phyloP scores from a whole-genome alignment of 2,113 vertebrate genomes.

The Engraulis encrasicolus region DNA sequence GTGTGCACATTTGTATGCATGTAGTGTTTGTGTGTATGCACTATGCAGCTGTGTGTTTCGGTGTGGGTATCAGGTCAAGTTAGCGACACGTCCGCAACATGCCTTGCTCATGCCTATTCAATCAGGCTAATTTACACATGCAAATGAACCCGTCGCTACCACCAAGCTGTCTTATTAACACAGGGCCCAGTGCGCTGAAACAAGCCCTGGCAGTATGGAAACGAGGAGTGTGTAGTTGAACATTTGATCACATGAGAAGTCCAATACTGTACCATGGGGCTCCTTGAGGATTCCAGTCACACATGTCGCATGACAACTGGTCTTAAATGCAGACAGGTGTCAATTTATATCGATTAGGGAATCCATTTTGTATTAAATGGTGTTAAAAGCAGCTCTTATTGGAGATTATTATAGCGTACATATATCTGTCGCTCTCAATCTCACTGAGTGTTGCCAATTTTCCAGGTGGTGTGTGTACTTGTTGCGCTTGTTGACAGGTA shows the following conservation, averaged over 20 bases:
- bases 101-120: slow-evolving; percentile 66
- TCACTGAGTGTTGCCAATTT: no score
- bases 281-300: neutral
- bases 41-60: no score
- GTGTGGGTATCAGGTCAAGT: neutral
- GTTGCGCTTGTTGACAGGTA: no score
- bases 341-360: neutral
- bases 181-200: neutral
- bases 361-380: neutral
- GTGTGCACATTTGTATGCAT: no score
- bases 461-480: no score
- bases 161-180: slow-evolving; percentile 62
- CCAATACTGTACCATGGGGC: no score
- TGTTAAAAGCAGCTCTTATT: neutral
- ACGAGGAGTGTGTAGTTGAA: neutral
- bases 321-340: neutral
- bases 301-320: neutral
- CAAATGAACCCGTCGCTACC: slow-evolving; percentile 64
- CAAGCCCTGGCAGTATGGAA: neutral
- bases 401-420: slow-evolving; percentile 1
- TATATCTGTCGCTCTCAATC: no score
- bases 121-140: slow-evolving; percentile 70
- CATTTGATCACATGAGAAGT: neutral
- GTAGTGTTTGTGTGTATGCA: no score
- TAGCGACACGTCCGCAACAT: slow-evolving; percentile 47